Conservation (phyloP, 2,888 invertebrate genomes). For the Monochamus alternatus region DNA sequence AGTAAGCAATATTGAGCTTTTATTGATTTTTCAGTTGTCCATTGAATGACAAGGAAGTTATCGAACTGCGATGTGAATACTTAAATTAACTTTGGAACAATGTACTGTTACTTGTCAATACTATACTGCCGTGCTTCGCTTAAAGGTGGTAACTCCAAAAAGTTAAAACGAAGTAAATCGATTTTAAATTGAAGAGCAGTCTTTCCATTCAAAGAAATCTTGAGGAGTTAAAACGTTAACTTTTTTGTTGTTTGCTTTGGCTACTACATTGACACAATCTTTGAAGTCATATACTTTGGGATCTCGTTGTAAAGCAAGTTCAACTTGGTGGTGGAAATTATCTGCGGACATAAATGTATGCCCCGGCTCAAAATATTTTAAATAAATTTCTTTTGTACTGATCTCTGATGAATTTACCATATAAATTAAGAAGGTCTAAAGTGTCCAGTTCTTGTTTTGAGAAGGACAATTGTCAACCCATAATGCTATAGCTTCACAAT, state of each 20-base stretch:
- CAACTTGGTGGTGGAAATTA: neutral
- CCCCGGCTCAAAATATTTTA: no score
- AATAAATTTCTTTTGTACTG: neutral
- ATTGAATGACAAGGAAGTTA: no score
- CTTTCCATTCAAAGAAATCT: slow-evolving; percentile 39
- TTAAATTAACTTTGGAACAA: no score
- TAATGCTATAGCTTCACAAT: slow-evolving; percentile 2
- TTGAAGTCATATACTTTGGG: slow-evolving; percentile 1
- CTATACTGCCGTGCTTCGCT: no score
- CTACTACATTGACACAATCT: neutral
- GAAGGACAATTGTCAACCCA: neutral
- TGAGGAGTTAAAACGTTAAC: slow-evolving; percentile 33
- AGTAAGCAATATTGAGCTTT: no score
- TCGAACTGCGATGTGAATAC: no score
- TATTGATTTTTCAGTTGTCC: no score
- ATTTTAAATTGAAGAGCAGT: slow-evolving; percentile 35
- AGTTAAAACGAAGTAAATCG: no score
- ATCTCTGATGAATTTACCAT: neutral
- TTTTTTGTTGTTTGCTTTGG: slow-evolving; percentile 30
- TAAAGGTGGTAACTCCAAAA: no score
- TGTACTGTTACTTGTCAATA: no score
- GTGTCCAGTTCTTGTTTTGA: neutral
- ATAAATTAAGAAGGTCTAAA: neutral
- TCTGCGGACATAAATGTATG: no score
- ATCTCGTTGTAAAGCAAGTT: neutral